Conservation (phyloP, 2,797 vertebrate genomes). For the Tiaroga cobitis region DNA sequence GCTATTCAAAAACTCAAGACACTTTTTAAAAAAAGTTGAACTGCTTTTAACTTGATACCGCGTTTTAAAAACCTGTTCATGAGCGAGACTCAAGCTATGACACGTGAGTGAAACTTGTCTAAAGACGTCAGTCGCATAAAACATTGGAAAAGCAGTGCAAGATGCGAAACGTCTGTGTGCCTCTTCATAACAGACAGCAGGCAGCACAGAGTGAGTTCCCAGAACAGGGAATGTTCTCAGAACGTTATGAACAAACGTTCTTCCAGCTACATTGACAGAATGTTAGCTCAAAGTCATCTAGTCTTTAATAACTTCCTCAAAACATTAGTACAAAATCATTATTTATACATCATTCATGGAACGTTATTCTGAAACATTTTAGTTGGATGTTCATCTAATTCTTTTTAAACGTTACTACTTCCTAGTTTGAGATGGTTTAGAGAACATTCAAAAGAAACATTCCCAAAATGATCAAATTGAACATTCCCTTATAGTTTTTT, state of each 20-base stretch:
- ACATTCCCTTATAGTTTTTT: background rate
- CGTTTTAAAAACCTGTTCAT: background rate
- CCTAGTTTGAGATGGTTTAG: background rate
- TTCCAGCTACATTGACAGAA: background rate
- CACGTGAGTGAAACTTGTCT: background rate
- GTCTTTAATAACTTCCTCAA: background rate
- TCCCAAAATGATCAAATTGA: background rate
- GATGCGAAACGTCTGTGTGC: background rate
- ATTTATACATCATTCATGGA: background rate
- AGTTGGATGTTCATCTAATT: too few relatives aligned
- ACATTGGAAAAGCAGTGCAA: background rate
- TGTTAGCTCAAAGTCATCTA: too few relatives aligned
- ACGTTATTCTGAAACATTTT: background rate
- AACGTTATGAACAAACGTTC: background rate
- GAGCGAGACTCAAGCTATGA: background rate
- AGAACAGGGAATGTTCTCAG: background rate
- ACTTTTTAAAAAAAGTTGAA: background rate
- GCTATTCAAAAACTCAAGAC: background rate
- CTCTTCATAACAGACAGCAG: too few relatives aligned
- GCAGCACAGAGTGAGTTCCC: background rate
- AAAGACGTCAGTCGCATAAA: background rate
- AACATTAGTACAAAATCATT: background rate
- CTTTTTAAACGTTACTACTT: background rate
- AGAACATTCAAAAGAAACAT: background rate
- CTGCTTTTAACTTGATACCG: background rate